Conservation (phyloP, 2,888 invertebrate species). For the Dinocampus coccinellae region DNA sequence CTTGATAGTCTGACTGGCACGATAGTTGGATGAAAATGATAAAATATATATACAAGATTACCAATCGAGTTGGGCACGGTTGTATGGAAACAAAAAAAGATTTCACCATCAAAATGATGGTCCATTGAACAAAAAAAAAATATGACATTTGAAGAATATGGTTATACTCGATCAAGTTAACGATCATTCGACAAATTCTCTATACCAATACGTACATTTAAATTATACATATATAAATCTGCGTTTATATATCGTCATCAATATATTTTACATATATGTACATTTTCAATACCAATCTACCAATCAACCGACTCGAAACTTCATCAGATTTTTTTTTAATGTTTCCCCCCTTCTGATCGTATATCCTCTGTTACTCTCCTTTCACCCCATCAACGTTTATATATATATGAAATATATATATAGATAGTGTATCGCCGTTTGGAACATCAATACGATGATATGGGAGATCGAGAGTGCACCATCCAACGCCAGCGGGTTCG, state of each 20-base stretch:
- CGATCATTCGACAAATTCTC: constrained; percentile 10
- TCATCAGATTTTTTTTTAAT: constrained; percentile 64
- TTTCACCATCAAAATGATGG: neutral
- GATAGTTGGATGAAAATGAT: neutral
- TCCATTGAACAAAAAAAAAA: neutral
- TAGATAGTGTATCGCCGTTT: neutral
- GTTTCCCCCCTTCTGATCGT: constrained; percentile 38
- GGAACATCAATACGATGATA: constrained; percentile 26
- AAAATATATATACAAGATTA: neutral
- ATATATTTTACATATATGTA: constrained; percentile 28
- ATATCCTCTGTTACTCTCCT: constrained; percentile 36
- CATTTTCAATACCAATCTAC: constrained; percentile 55
- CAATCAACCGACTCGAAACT: constrained; percentile 69
- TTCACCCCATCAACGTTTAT: constrained; percentile 41
- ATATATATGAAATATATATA: neutral
- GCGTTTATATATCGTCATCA: constrained; percentile 33
- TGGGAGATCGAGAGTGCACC: constrained; percentile 14
- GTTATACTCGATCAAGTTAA: constrained; percentile 1
- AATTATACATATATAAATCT: neutral
- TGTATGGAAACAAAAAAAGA: neutral
- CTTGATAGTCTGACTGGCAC: neutral
- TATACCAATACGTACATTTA: neutral
- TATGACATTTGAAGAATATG: neutral
- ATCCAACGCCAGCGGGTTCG: constrained; percentile 36
- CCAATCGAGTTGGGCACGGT: neutral